Conservation (phyloP, 2,797 vertebrate species). For the Taenioides sp. region DNA sequence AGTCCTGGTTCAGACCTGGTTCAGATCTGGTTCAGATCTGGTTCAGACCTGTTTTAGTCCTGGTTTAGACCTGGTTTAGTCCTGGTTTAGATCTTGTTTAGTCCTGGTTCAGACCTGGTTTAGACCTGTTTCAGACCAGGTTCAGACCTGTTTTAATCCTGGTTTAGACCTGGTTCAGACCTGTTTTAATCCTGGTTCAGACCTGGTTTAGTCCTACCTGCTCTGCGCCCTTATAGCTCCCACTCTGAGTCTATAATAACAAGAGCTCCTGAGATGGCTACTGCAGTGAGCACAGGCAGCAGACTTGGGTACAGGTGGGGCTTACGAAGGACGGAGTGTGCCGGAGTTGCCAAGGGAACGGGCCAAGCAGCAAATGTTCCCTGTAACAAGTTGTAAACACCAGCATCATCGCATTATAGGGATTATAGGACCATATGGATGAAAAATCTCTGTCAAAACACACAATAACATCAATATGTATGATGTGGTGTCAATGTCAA, state of each 20-base stretch:
- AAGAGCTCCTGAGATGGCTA: conserved; percentile 2
- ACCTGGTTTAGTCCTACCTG: too few relatives aligned
- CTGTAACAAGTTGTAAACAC: conserved; percentile 62
- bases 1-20: too few relatives aligned
- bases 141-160: too few relatives aligned
- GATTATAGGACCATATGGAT: conserved; percentile 38
- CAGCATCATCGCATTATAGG: conserved; percentile 43
- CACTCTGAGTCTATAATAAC: not conserved
- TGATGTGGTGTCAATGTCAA: too few relatives aligned
- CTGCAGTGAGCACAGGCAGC: conserved; percentile 24
- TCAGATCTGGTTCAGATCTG: too few relatives aligned
- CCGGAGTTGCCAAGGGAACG: conserved; percentile 78
- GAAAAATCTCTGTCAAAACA: not conserved
- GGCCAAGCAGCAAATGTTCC: conserved; percentile 66
- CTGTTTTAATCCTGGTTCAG: too few relatives aligned
- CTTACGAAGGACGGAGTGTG: conserved; percentile 49
- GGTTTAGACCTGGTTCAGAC: too few relatives aligned
- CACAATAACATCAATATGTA: not conserved
- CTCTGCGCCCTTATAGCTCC: not conserved
- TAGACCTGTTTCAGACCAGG: too few relatives aligned
- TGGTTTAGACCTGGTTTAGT: too few relatives aligned
- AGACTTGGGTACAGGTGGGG: conserved; percentile 53
- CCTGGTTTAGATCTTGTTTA: too few relatives aligned
- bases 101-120: too few relatives aligned
- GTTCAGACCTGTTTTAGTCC: too few relatives aligned